A percentile compares a stretch with the other conserved stretches of the same genome.
Evolutionary conservation across 2,888 invertebrate genomes (phyloP).

Genomic region (Sarcophaga carnaria): DNA sequence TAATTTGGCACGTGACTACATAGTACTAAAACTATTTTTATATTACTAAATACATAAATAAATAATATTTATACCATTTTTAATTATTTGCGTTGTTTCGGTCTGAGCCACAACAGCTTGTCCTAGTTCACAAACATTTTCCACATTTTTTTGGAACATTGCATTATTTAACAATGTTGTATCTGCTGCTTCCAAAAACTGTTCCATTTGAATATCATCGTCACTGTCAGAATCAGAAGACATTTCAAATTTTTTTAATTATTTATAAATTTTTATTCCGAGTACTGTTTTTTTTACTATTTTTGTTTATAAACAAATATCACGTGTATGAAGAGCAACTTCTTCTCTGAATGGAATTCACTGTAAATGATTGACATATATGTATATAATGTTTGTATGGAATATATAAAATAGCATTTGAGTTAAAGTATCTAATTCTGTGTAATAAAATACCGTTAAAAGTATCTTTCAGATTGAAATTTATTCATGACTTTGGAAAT

Average conservation of each 20-base stretch:
- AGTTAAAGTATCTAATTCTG: no score
- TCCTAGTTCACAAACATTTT: background rate
- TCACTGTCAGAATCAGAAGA: constrained; percentile 72
- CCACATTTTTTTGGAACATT: constrained; percentile 72
- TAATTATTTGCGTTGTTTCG: background rate
- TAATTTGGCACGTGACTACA: no score
- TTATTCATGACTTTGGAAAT: constrained; percentile 60
- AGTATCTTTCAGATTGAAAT: background rate
- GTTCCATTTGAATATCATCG: constrained; percentile 72
- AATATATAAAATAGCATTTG: no score
- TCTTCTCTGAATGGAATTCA: no score
- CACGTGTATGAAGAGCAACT: background rate
- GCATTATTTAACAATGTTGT: constrained; percentile 74
- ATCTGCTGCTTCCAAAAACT: constrained; percentile 76
- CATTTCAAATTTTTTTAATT: constrained; percentile 14
- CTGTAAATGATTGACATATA: no score
- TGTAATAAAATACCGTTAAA: no score
- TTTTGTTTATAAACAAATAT: constrained; percentile 38
- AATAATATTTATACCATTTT: constrained; percentile 32
- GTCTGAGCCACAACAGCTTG: background rate
- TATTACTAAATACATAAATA: no score
- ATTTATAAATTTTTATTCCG: no score
- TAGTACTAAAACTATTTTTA: no score
- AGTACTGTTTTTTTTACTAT: background rate
- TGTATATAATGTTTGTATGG: no score